phyloP scores from a whole-genome alignment of 2,797 vertebrate genomes.

The Acrocephalus scirpaceus region DNA sequence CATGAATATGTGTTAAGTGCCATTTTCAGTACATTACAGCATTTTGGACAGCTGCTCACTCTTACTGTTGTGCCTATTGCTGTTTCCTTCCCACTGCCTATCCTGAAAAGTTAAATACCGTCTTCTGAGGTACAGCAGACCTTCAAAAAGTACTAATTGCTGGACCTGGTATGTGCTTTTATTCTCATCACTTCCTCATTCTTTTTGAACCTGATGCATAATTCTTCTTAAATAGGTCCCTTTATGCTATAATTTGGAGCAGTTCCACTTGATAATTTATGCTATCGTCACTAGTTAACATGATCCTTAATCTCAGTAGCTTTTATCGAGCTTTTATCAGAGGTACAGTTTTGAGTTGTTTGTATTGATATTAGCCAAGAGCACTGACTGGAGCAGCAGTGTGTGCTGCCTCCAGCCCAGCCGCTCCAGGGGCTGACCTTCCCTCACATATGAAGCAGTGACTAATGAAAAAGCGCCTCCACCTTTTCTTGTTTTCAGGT shows the following conservation, averaged over 20 bases:
- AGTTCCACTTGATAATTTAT: constrained; percentile 25
- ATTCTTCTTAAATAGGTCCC: not conserved
- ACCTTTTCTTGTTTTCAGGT: constrained; percentile 56
- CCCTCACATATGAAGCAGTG: not conserved
- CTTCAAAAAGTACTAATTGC: not conserved
- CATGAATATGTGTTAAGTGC: not conserved
- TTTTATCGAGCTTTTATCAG: constrained; percentile 48
- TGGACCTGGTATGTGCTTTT: not conserved
- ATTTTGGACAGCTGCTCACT: constrained; percentile 2
- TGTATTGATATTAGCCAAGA: constrained; percentile 22
- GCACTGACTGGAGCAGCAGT: not conserved
- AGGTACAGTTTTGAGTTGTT: constrained; percentile 21
- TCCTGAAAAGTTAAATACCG: constrained; percentile 1
- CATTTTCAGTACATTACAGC: constrained; percentile 13
- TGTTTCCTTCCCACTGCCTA: not conserved
- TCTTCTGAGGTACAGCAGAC: not conserved
- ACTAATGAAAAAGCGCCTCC: constrained; percentile 6
- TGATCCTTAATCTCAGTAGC: constrained; percentile 24
- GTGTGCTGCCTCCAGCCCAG: not conserved
- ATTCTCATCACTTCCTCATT: not conserved
- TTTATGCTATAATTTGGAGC: constrained; percentile 7
- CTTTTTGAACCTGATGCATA: not conserved
- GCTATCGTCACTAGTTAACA: not conserved
- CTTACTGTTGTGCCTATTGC: not conserved
- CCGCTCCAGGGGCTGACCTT: constrained; percentile 1